Percentiles rank a stretch among this genome's conserved stretches.
Conservation (phyloP, 2,797 vertebrate genomes). For the Coccyzus lansbergi region DNA sequence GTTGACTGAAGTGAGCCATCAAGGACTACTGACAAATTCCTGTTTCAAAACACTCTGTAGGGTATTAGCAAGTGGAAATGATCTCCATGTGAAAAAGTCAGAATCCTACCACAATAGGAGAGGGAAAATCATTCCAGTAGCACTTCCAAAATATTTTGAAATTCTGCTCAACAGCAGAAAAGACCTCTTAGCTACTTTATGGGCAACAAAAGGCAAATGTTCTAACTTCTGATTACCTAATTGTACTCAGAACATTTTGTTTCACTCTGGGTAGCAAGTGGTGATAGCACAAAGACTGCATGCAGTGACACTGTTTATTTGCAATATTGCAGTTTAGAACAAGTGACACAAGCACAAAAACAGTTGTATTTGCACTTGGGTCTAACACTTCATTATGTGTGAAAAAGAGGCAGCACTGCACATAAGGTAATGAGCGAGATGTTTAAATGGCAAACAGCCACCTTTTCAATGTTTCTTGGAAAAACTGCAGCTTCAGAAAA, state of each 20-base stretch:
- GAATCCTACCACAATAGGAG: background rate
- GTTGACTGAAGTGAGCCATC: background rate
- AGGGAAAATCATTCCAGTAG: slow-evolving; percentile 17
- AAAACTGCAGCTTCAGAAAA: background rate
- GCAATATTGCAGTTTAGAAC: background rate
- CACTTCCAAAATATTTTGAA: slow-evolving; percentile 44
- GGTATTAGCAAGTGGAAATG: slow-evolving; percentile 10
- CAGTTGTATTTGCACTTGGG: background rate
- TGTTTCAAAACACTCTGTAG: background rate
- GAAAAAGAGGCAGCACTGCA: background rate
- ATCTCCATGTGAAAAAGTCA: slow-evolving; percentile 33
- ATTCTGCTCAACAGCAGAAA: slow-evolving; percentile 1
- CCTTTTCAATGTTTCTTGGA: background rate
- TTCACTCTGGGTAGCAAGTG: background rate
- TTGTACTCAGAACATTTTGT: slow-evolving; percentile 42
- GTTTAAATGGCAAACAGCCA: background rate
- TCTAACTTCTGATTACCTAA: slow-evolving; percentile 38
- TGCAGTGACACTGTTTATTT: background rate
- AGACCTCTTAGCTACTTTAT: slow-evolving; percentile 1
- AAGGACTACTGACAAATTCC: slow-evolving; percentile 2
- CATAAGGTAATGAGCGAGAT: background rate
- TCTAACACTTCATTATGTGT: background rate
- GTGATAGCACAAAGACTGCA: background rate
- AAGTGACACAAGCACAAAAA: background rate
- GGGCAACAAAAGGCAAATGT: slow-evolving; percentile 1